Percentiles rank a stretch among this genome's conserved stretches.
These are phyloP conservation scores for Stegodyphus dumicola DNA, from an alignment of 1,140 invertebrate genomes.

Conservation along the genomic window DNA sequence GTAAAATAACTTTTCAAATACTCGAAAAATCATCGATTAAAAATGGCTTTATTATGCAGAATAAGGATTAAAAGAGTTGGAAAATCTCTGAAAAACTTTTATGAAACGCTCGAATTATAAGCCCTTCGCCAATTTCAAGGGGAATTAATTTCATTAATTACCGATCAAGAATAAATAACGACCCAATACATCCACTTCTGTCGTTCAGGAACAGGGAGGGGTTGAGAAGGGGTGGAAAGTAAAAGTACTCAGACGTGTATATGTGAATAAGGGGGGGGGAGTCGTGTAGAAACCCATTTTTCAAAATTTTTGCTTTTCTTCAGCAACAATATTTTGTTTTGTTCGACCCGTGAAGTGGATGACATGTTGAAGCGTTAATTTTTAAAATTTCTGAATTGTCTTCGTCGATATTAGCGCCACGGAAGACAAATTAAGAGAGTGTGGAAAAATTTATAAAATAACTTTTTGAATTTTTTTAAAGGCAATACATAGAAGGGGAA, in stretches of 20 bases:
- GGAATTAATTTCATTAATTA: conserved; percentile 59
- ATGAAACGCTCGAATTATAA: background rate
- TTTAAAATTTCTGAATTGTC: background rate
- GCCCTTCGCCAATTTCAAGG: conserved; percentile 44
- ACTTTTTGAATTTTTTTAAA: too few species aligned
- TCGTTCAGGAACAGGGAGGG: background rate
- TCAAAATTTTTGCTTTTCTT: conserved; percentile 4
- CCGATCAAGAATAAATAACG: conserved; percentile 57
- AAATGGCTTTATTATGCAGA: conserved; percentile 11
- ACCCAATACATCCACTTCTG: conserved; percentile 26
- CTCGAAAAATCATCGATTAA: conserved; percentile 21
- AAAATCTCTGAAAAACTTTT: conserved; percentile 38
- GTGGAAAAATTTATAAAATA: too few species aligned
- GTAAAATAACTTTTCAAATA: conserved; percentile 9
- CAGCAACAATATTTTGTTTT: background rate
- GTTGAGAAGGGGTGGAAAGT: too few species aligned
- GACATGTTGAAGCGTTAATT: conserved; percentile 1
- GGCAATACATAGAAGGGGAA: too few species aligned
- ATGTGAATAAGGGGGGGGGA: too few species aligned
- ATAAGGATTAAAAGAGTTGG: conserved; percentile 5
- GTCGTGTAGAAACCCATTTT: conserved; percentile 3
- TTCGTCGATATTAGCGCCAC: too few species aligned
- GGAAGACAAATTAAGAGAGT: too few species aligned
- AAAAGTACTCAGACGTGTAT: too few species aligned
- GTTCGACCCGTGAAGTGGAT: background rate